Evolutionary conservation across 2,888 invertebrate species (phyloP), one percentile per base, ranked within the genome.

Genomic region (Eucera pruinosa): DNA sequence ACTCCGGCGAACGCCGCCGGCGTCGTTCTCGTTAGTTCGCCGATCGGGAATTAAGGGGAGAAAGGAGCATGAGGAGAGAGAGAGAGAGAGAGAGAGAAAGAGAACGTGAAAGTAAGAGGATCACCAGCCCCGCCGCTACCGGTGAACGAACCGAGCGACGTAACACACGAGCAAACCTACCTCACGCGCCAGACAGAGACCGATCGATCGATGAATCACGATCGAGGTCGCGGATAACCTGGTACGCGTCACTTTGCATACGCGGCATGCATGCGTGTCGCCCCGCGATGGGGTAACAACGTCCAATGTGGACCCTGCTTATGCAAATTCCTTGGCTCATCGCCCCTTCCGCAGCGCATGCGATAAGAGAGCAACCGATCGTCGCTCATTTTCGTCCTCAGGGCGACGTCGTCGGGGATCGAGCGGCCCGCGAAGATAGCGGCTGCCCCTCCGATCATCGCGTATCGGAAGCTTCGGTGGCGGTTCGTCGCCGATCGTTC

Each of bases 21-120:
- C 89, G 84, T 85, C 88, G 89, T 89, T 82, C 90, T 91, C 90
- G 90, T 91, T 90, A 91, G 89, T 87, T 90, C 79, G 85, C 87
- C 75, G 90, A 91, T 91, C 89, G 84, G 79, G 90, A 88, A 90
- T 90, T 89, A 90, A 90, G 88, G 85, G 88, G 89, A 84, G 65
- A n/a, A n/a, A n/a, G n/a, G n/a, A n/a, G n/a, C n/a, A n/a, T n/a
- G n/a, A n/a, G n/a, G n/a, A n/a, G n/a, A n/a, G n/a, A n/a, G n/a
- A n/a, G n/a, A n/a, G n/a, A n/a, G n/a, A n/a, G n/a, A n/a, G n/a
- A n/a, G n/a, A n/a, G n/a, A n/a, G n/a, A n/a, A n/a, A n/a, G n/a
- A n/a, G n/a, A n/a, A n/a, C n/a, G n/a, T n/a, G n/a, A 62, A 61
- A 76, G 68, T 74, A 72, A 67, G 67, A 67, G 68, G 72, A 75